phyloP scores from a whole-genome alignment of 2,797 vertebrate species.

The Rhabdophis nuchalis region DNA sequence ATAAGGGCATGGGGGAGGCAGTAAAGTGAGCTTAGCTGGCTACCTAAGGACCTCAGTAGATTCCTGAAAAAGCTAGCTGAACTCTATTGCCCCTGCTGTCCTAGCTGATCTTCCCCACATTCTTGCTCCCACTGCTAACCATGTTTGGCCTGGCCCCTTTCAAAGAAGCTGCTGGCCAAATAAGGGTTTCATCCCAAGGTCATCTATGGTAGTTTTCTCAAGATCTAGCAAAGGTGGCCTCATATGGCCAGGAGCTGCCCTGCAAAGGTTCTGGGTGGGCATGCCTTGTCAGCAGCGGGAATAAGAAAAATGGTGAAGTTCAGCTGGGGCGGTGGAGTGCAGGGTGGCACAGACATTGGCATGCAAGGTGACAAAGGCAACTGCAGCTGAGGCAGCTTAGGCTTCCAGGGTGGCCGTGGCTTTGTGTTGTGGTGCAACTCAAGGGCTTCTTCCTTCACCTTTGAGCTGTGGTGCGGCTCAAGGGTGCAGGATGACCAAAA shows the following conservation, averaged over 20 bases:
- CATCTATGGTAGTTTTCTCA: background rate
- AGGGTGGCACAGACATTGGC: background rate
- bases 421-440: background rate
- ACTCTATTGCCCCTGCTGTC: background rate
- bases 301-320: background rate
- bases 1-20: background rate
- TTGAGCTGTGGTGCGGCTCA: background rate
- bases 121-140: background rate
- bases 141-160: background rate
- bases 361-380: background rate
- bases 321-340: background rate
- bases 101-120: background rate
- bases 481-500: background rate
- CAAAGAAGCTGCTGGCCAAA: background rate
- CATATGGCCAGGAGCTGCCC: background rate
- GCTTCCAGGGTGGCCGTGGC: background rate
- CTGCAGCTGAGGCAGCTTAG: background rate
- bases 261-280: background rate
- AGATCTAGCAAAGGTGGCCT: background rate
- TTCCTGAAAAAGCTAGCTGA: background rate
- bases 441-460: background rate
- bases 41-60: background rate
- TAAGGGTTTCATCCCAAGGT: background rate
- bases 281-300: background rate
- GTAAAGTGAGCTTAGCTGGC: background rate